Evolutionary conservation across 2,113 vertebrate species (phyloP).

Genomic region (Perca schrenkii): DNA sequence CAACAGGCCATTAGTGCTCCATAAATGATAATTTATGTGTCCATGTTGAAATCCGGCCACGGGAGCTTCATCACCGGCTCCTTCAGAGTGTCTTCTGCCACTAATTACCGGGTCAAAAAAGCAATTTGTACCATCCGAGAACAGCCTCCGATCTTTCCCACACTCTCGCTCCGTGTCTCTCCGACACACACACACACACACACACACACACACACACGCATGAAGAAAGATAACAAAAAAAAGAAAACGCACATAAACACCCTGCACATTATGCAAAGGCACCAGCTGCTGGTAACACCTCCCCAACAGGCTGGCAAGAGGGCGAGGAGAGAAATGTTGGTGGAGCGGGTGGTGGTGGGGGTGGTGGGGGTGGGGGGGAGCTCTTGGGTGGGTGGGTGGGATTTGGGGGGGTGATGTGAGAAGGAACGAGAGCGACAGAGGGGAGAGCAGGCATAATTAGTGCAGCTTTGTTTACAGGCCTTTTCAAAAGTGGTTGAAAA

Average conservation of each 20-base stretch:
- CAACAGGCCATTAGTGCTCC: constrained; percentile 80
- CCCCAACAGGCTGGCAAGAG: constrained; percentile 81
- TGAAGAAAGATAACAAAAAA: constrained; percentile 54
- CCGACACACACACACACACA: constrained; percentile 18
- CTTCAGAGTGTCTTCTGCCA: constrained; percentile 80
- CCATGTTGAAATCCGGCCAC: constrained; percentile 79
- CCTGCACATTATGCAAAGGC: constrained; percentile 85
- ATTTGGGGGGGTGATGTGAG: constrained; percentile 30
- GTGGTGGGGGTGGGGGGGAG: constrained; percentile 36
- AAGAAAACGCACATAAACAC: constrained; percentile 78
- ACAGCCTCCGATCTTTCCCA: constrained; percentile 70
- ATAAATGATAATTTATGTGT: constrained; percentile 85
- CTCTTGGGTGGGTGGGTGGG: constrained; percentile 52
- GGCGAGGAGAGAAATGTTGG: constrained; percentile 67
- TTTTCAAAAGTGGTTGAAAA: constrained; percentile 35
- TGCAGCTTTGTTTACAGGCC: constrained; percentile 56
- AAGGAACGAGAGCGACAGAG: constrained; percentile 21
- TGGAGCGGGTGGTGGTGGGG: constrained; percentile 1
- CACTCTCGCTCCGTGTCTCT: constrained; percentile 30
- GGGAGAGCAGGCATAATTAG: constrained; percentile 52
- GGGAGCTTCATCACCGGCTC: constrained; percentile 79
- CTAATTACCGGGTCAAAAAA: constrained; percentile 89
- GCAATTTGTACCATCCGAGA: constrained; percentile 86
- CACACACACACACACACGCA: constrained; percentile 22
- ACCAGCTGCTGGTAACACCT: constrained; percentile 87